phyloP scores from a whole-genome alignment of 2,797 vertebrate species.

The Tokudaia muenninki region DNA sequence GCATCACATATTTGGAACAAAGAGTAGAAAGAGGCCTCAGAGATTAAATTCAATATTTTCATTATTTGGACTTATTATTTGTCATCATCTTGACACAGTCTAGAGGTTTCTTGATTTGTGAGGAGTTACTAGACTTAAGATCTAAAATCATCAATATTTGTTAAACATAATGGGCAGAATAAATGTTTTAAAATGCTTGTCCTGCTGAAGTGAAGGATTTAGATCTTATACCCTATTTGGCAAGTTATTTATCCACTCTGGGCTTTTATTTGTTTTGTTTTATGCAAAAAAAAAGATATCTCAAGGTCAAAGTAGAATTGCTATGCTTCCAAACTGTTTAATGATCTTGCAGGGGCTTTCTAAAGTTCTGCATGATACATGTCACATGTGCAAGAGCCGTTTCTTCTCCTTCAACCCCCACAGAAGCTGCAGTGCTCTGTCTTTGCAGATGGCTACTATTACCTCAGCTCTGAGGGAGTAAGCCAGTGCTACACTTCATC shows the following conservation, averaged over 20 bases:
- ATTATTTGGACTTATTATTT: slow-evolving; percentile 56
- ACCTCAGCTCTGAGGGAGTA: not conserved
- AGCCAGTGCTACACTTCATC: not conserved
- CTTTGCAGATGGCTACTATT: not conserved
- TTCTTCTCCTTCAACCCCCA: not conserved
- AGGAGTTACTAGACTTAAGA: not conserved
- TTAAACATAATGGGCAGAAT: not conserved
- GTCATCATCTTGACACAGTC: not conserved
- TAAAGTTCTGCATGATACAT: not conserved
- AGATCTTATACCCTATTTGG: not conserved
- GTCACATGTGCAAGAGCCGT: not conserved
- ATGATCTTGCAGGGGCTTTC: not conserved
- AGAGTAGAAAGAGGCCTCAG: not conserved
- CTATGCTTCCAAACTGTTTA: not conserved
- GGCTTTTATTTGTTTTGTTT: not conserved
- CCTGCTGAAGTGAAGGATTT: not conserved
- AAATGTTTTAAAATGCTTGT: not conserved
- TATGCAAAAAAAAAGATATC: not conserved
- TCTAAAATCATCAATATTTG: slow-evolving; percentile 10
- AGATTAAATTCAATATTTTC: not conserved
- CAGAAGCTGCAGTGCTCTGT: not conserved
- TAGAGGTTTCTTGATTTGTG: slow-evolving; percentile 26
- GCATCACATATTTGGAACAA: not conserved
- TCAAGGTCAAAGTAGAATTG: slow-evolving; percentile 44
- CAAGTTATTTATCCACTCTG: not conserved